Conservation (phyloP, 2,797 vertebrate species). For the Sebastes iracundus region DNA sequence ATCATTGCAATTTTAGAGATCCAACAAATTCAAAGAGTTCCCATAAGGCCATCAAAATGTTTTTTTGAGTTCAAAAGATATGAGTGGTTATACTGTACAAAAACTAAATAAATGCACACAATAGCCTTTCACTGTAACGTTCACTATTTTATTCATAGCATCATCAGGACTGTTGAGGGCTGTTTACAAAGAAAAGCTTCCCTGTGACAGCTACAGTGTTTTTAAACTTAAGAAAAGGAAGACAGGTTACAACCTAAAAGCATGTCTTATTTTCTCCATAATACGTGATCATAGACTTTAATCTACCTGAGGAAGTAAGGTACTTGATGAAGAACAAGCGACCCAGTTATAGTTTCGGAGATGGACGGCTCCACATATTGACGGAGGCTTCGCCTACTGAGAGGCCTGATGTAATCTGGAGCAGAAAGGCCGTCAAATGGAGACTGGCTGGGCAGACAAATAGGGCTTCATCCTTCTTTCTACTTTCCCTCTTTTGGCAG, state of each 20-base stretch:
- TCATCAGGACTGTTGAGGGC: not conserved
- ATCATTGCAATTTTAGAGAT: slow-evolving; percentile 1
- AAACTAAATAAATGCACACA: not conserved
- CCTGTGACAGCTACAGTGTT: not conserved
- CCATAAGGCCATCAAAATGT: not conserved
- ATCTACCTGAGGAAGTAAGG: not conserved
- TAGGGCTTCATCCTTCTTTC: slow-evolving; percentile 7
- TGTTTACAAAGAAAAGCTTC: not conserved
- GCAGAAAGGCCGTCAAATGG: slow-evolving; percentile 15
- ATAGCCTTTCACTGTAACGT: not conserved
- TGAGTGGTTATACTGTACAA: not conserved
- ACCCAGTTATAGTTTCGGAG: not conserved
- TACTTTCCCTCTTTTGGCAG: slow-evolving; percentile 42
- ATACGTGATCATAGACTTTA: slow-evolving; percentile 1
- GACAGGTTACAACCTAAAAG: not conserved
- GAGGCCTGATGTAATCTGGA: slow-evolving; percentile 36
- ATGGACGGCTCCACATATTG: not conserved
- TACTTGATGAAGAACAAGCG: slow-evolving; percentile 4
- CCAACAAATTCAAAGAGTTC: not conserved
- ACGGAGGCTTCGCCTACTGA: slow-evolving; percentile 7
- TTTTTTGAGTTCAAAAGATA: not conserved
- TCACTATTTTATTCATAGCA: not conserved
- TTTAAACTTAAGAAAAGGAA: not conserved
- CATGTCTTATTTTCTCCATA: not conserved
- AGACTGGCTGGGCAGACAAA: slow-evolving; percentile 19